Evolutionary conservation across 2,113 vertebrate genomes (phyloP).

Genomic region (Gallinago paraguaiae): DNA sequence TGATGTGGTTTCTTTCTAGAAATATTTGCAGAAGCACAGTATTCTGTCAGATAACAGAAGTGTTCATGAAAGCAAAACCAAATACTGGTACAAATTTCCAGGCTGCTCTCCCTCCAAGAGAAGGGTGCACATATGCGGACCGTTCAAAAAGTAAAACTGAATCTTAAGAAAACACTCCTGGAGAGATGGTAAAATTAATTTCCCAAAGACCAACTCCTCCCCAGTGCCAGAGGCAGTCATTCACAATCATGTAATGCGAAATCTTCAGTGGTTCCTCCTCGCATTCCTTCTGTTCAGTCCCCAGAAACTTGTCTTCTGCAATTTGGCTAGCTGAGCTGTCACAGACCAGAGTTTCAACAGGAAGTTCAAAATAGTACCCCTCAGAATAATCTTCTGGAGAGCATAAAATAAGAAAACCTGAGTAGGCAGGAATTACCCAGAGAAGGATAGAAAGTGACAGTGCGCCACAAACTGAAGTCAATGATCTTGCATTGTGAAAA

Average conservation of each 20-base stretch:
- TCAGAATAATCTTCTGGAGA: slow-evolving; percentile 4
- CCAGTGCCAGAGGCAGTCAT: neutral
- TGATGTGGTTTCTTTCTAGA: neutral
- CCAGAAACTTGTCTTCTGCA: neutral
- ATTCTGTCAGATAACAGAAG: neutral
- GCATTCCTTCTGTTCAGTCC: slow-evolving; percentile 1
- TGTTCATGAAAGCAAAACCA: neutral
- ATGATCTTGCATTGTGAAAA: neutral
- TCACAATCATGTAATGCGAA: neutral
- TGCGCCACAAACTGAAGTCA: neutral
- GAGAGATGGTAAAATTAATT: neutral
- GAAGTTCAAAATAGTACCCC: neutral
- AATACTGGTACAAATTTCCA: neutral
- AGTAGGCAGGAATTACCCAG: neutral
- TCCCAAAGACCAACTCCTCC: neutral
- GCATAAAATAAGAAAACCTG: neutral
- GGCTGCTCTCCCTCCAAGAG: neutral
- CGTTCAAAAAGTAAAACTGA: neutral
- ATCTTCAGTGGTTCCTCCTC: neutral
- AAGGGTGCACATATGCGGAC: neutral
- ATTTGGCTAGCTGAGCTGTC: neutral
- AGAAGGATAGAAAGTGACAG: neutral
- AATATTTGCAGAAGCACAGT: neutral
- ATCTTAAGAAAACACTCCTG: neutral
- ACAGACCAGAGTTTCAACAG: neutral